These are phyloP conservation scores for Drosophila littoralis DNA, from an alignment of 1,140 invertebrate species.

Conservation along the genomic window DNA sequence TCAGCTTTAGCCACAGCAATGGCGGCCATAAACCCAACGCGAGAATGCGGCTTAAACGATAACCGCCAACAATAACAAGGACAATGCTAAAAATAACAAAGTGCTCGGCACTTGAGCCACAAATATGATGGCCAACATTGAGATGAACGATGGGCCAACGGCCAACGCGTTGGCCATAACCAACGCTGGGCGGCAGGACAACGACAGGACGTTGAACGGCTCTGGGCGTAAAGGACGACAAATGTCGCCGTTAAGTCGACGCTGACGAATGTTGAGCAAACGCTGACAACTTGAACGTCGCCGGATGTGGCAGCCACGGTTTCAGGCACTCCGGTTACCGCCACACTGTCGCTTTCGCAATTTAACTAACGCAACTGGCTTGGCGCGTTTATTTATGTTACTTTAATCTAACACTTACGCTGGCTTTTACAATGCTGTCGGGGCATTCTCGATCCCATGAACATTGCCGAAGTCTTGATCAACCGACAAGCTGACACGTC, in stretches of 20 bases:
- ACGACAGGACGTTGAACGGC: constrained; percentile 11
- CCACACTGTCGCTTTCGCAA: too few species aligned
- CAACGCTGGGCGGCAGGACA: background rate
- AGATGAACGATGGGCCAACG: constrained; percentile 21
- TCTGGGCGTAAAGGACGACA: constrained; percentile 12
- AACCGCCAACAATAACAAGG: constrained; percentile 27
- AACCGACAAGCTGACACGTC: too few species aligned
- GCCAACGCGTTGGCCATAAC: constrained; percentile 5
- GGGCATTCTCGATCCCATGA: too few species aligned
- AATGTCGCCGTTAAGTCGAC: constrained; percentile 55
- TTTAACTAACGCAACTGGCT: constrained; percentile 10
- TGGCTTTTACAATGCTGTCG: too few species aligned
- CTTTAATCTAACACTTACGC: too few species aligned
- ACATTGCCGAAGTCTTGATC: too few species aligned
- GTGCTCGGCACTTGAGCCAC: constrained; percentile 65
- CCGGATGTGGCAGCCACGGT: too few species aligned
- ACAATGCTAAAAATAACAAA: constrained; percentile 71
- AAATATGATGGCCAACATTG: constrained; percentile 62
- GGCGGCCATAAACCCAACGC: constrained; percentile 45
- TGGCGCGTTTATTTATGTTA: background rate
- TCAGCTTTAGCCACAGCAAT: constrained; percentile 43
- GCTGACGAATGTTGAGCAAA: constrained; percentile 61
- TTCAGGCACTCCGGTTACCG: background rate
- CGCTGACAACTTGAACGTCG: constrained; percentile 17
- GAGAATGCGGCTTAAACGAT: constrained; percentile 18